These are phyloP conservation scores for Lasiommata megera DNA, from an alignment of 2,888 invertebrate species.

Conservation along the genomic window DNA sequence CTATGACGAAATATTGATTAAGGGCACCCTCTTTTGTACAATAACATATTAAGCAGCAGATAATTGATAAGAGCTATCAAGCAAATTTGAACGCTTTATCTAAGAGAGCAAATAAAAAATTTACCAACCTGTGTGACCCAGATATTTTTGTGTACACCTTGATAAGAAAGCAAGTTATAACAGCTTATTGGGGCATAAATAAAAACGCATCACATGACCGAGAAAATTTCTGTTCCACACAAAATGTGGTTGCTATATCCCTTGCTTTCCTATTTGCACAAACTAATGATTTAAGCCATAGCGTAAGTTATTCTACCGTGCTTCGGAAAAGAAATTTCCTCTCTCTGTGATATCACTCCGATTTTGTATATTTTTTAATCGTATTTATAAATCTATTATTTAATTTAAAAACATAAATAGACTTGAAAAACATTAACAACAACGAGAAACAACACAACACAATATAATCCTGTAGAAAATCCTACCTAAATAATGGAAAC, in stretches of 20 bases:
- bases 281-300: slow-evolving; percentile 39
- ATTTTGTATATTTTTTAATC: slow-evolving; percentile 32
- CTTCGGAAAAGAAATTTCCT: slow-evolving; percentile 79
- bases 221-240: slow-evolving; percentile 80
- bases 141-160: slow-evolving; percentile 55
- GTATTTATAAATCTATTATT: slow-evolving; percentile 37
- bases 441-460: slow-evolving; percentile 52
- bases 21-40: background rate
- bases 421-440: slow-evolving; percentile 45
- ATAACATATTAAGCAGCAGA: slow-evolving; percentile 3
- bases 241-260: slow-evolving; percentile 45
- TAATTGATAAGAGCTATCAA: slow-evolving; percentile 23
- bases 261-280: slow-evolving; percentile 68
- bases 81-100: slow-evolving; percentile 46
- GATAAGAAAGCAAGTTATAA: slow-evolving; percentile 81
- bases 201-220: slow-evolving; percentile 65
- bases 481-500: background rate
- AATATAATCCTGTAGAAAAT: slow-evolving; percentile 14
- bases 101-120: slow-evolving; percentile 58
- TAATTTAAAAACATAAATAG: slow-evolving; percentile 29
- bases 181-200: slow-evolving; percentile 44
- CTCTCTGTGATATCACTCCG: slow-evolving; percentile 52
- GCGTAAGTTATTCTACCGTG: slow-evolving; percentile 64
- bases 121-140: slow-evolving; percentile 70
- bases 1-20: background rate